These are phyloP conservation scores for Caenorhabditis sp. DNA, from an alignment of 2,888 invertebrate species.

Conservation along the genomic window DNA sequence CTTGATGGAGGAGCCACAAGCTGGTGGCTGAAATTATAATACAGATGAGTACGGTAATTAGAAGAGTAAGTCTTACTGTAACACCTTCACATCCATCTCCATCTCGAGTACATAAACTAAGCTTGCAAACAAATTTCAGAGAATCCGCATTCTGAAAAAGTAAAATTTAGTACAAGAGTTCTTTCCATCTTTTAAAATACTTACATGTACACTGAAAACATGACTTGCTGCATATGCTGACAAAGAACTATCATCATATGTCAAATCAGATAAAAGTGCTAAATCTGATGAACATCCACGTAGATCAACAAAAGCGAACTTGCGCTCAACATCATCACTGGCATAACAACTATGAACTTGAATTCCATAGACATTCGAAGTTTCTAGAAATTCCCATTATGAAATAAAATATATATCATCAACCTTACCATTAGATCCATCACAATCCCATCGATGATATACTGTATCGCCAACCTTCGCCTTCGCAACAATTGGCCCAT, in stretches of 20 bases:
- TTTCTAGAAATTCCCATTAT: conserved; percentile 44
- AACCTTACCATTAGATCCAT: conserved; percentile 56
- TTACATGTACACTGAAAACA: conserved; percentile 56
- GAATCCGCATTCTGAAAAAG: conserved; percentile 57
- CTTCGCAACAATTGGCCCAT: conserved; percentile 58
- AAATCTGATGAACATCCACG: conserved; percentile 62
- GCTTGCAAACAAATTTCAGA: conserved; percentile 53
- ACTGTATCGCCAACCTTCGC: conserved; percentile 65
- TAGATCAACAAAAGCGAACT: conserved; percentile 56
- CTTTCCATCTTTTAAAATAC: background rate
- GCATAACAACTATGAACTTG: conserved; percentile 65
- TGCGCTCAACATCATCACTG: conserved; percentile 55
- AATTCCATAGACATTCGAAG: conserved; percentile 61
- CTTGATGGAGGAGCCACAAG: conserved; percentile 22
- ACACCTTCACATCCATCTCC: conserved; percentile 68
- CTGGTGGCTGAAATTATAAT: conserved; percentile 50
- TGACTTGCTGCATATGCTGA: conserved; percentile 60
- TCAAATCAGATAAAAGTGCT: conserved; percentile 57
- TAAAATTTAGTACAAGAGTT: background rate
- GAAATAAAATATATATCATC: too few species aligned
- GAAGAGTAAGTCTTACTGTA: conserved; percentile 51
- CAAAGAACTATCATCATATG: conserved; percentile 61
- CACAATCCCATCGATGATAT: conserved; percentile 70
- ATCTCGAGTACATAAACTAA: conserved; percentile 63
- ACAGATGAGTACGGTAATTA: background rate